Conservation (phyloP, 2,113 vertebrate species). For the Myrmophylax atrothorax region DNA sequence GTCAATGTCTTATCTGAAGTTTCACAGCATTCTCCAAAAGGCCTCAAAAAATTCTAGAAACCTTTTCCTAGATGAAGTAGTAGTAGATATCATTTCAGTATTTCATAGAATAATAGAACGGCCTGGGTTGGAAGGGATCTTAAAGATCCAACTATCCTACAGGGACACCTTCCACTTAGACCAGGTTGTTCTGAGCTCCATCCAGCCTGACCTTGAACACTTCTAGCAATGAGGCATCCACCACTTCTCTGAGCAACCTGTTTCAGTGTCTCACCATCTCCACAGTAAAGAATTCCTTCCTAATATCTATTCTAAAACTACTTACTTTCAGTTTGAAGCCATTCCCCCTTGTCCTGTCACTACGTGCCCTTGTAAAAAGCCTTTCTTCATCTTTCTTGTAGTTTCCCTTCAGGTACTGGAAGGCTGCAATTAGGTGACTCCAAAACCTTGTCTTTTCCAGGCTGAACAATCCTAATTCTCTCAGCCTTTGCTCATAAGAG, state of each 20-base stretch:
- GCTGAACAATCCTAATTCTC: background rate
- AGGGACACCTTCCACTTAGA: background rate
- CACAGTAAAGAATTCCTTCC: background rate
- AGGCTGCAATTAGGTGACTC: background rate
- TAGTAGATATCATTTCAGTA: background rate
- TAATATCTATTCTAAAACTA: background rate
- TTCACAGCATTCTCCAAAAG: background rate
- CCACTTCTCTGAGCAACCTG: background rate
- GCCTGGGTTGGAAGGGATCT: background rate
- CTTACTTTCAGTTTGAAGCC: background rate
- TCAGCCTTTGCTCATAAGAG: background rate
- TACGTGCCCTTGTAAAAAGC: background rate
- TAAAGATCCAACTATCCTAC: background rate
- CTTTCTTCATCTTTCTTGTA: background rate
- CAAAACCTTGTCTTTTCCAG: background rate
- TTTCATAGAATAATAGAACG: background rate
- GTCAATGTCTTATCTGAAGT: background rate
- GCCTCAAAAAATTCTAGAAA: background rate
- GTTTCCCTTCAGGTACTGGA: background rate
- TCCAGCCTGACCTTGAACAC: background rate
- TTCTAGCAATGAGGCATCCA: background rate
- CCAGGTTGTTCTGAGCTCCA: background rate
- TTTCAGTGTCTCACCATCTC: background rate
- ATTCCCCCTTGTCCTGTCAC: background rate
- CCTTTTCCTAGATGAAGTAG: background rate